A percentile compares a stretch with the other conserved stretches of the same genome.
Evolutionary conservation across 1,140 invertebrate genomes (phyloP).

Genomic region (Anoplolepis gracilipes): DNA sequence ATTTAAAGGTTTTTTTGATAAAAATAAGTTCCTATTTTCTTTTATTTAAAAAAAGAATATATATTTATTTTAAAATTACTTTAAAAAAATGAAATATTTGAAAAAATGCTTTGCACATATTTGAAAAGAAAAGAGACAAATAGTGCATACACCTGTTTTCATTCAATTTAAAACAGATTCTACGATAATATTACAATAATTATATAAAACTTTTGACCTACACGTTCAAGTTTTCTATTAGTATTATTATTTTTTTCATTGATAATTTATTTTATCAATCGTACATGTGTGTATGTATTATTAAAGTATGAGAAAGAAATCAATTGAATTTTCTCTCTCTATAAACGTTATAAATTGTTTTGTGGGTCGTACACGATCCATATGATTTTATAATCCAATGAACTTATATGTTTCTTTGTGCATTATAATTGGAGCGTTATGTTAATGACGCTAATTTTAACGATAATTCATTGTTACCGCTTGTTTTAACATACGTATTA

Average conservation of each 20-base stretch:
- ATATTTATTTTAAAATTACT: background rate
- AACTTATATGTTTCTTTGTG: slow-evolving; percentile 55
- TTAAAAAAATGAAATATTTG: background rate
- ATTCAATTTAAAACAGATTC: background rate
- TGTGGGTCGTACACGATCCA: background rate
- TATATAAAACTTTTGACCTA: background rate
- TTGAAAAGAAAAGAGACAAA: background rate
- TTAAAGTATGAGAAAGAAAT: background rate
- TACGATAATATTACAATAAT: background rate
- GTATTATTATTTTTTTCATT: background rate
- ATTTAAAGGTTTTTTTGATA: background rate
- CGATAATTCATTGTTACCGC: slow-evolving; percentile 47
- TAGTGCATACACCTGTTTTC: background rate
- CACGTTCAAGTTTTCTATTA: background rate
- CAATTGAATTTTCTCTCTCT: background rate
- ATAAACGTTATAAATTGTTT: background rate
- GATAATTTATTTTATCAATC: background rate
- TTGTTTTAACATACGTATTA: slow-evolving; percentile 28
- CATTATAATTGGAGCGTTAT: slow-evolving; percentile 48
- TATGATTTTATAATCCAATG: slow-evolving; percentile 30
- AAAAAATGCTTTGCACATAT: background rate
- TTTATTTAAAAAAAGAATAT: background rate
- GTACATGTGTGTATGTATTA: background rate
- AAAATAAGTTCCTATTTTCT: background rate
- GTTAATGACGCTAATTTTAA: slow-evolving; percentile 50